Base-by-base conservation (phyloP, 2,888 invertebrate genomes). In the Melitaea athalia region DNA sequence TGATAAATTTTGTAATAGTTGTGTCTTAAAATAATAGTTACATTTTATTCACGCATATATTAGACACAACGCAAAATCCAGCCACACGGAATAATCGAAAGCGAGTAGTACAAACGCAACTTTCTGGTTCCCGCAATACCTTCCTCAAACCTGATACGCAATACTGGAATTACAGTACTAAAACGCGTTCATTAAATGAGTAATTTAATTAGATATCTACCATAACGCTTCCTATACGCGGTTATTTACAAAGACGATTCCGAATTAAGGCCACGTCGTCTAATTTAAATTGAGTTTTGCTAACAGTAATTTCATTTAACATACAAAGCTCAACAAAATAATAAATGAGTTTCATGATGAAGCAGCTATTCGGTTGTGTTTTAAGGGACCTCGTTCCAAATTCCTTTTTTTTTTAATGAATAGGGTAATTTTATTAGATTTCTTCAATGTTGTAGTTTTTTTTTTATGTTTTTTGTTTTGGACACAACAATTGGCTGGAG, bases 251-350 rank as follows among this genome's bases (percentile, higher is more conserved):
- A 84, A 82, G 80, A 77, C 77, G 74, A 71, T 74, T 77, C 74
- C 73, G 76, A 82, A 83, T 85, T 83, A 85, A 83, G 77, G 79
- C 79, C 76, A 77, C 81, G 83, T 81, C 83, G 84, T 83, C 84
- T 84, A 87, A 87, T 87, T 87, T 84, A 84, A 89, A 89, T 89
- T 86, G 85, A 87, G 84, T 87, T 91, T 83, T 81, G 82, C 82
- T 79, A 83, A 83, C 84, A 82, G 85, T 86, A 84, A 88, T 88
- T 87, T 79, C 77, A 74, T 76, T 76, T 80, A 79, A 79, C 79
- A 79, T 81, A 83, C 81, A 79, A 78, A 77, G 80, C 81, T 80
- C 81, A 85, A 84, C 85, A 83, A 87, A 86, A 87, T 85, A 87
- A 87, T 89, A 87, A 90, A 89, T 85, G 84, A 84, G 81, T 85